These are phyloP conservation scores for Chaenocephalus aceratus DNA, from an alignment of 2,113 vertebrate genomes.

Conservation along the genomic window DNA sequence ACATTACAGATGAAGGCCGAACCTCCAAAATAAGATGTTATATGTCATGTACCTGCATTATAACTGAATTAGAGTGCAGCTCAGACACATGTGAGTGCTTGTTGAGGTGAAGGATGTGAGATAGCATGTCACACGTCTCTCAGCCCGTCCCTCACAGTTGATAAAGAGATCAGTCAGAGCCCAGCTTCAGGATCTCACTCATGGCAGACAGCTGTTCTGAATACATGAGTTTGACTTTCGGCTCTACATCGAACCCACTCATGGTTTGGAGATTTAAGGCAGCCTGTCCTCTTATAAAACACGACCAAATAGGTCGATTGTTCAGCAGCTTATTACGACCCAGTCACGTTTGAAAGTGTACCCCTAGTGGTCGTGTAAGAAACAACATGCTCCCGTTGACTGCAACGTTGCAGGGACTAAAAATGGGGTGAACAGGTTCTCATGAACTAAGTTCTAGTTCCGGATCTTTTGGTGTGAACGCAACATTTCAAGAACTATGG, in stretches of 20 bases:
- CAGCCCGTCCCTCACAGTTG: constrained; percentile 45
- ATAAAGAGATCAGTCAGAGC: constrained; percentile 67
- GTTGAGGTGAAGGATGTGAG: constrained; percentile 25
- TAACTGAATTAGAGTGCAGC: background rate
- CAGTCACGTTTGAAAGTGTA: no score
- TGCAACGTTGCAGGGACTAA: no score
- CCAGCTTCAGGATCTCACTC: background rate
- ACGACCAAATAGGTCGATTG: no score
- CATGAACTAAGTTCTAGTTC: no score
- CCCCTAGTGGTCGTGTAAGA: no score
- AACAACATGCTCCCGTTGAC: no score
- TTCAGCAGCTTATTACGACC: no score
- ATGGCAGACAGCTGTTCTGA: constrained; percentile 21
- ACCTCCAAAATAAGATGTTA: background rate
- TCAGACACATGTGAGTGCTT: background rate
- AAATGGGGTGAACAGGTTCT: no score
- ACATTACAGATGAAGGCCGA: background rate
- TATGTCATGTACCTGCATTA: background rate
- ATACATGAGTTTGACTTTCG: background rate
- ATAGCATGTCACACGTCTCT: constrained; percentile 46
- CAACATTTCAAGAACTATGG: no score
- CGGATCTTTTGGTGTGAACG: no score
- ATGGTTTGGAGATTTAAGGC: background rate
- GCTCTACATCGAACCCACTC: background rate
- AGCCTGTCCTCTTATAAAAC: no score